A percentile compares a stretch with the other conserved stretches of the same genome.
Conservation (phyloP, 2,797 vertebrate species). For the Acrossocheilus wenchowensis region DNA sequence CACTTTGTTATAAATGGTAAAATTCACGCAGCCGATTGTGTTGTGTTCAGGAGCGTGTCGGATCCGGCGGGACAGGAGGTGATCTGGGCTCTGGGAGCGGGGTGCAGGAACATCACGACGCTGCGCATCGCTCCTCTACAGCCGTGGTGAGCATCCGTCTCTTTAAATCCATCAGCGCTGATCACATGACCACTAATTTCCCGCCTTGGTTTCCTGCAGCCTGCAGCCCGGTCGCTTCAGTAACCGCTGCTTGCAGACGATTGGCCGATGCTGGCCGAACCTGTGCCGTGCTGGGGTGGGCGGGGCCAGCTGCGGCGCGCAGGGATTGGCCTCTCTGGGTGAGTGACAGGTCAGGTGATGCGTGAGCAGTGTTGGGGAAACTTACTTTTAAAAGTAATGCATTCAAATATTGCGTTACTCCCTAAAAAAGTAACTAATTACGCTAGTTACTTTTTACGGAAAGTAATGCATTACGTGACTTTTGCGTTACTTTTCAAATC, state of each 20-base stretch:
- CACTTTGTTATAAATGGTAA: neutral
- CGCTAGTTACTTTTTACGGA: no score
- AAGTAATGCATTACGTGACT: no score
- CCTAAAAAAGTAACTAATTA: no score
- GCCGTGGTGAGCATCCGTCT: conserved; percentile 82
- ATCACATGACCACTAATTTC: neutral
- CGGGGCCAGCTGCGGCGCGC: conserved; percentile 86
- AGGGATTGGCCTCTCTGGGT: conserved; percentile 88
- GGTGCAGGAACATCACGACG: conserved; percentile 90
- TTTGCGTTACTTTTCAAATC: no score
- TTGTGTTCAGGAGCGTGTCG: conserved; percentile 81
- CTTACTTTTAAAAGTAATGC: no score
- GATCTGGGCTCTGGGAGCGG: conserved; percentile 92
- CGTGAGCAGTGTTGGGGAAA: neutral
- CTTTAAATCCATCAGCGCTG: neutral
- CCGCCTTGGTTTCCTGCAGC: conserved; percentile 68
- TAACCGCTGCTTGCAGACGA: conserved; percentile 92
- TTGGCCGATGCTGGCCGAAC: conserved; percentile 92
- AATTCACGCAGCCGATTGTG: neutral
- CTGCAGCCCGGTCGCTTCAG: conserved; percentile 89
- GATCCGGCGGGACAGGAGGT: conserved; percentile 91
- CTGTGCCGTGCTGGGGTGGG: conserved; percentile 85
- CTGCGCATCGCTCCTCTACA: conserved; percentile 88
- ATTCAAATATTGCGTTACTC: no score
- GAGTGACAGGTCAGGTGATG: conserved; percentile 59